phyloP scores from a whole-genome alignment of 2,888 invertebrate genomes.

The Cheilosia grossa region DNA sequence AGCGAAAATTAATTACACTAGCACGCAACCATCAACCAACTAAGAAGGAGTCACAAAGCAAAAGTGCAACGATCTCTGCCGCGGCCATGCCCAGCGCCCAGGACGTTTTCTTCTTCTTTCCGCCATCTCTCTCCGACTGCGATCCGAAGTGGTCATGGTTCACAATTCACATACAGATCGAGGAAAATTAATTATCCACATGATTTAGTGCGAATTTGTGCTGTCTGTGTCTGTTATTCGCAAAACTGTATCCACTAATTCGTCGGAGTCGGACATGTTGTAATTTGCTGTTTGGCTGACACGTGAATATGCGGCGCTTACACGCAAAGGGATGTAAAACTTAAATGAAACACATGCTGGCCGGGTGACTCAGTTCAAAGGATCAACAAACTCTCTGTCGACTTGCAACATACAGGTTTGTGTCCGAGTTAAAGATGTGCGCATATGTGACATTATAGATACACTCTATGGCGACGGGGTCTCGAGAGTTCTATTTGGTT shows the following conservation, averaged over 20 bases:
- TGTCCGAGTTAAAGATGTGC: slow-evolving; percentile 9
- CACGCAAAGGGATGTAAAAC: neutral
- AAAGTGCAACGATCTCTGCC: slow-evolving; percentile 23
- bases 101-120: slow-evolving; percentile 8
- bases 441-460: slow-evolving; percentile 27
- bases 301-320: slow-evolving; percentile 10
- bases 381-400: slow-evolving; percentile 62
- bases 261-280: slow-evolving; percentile 9
- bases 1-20: slow-evolving; percentile 43
- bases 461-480: slow-evolving; percentile 43
- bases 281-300: slow-evolving; percentile 15
- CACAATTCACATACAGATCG: slow-evolving; percentile 12
- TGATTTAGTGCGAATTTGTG: slow-evolving; percentile 25
- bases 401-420: slow-evolving; percentile 47
- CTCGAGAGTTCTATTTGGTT: slow-evolving; percentile 43
- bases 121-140: neutral
- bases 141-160: slow-evolving; percentile 2
- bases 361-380: slow-evolving; percentile 22
- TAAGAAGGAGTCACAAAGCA: neutral
- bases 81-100: neutral
- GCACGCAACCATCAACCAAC: slow-evolving; percentile 22
- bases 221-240: slow-evolving; percentile 13
- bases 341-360: neutral
- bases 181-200: slow-evolving; percentile 40
- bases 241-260: slow-evolving; percentile 28